Evolutionary conservation across 2,113 vertebrate species (phyloP).

Genomic region (Rhombomys opimus): DNA sequence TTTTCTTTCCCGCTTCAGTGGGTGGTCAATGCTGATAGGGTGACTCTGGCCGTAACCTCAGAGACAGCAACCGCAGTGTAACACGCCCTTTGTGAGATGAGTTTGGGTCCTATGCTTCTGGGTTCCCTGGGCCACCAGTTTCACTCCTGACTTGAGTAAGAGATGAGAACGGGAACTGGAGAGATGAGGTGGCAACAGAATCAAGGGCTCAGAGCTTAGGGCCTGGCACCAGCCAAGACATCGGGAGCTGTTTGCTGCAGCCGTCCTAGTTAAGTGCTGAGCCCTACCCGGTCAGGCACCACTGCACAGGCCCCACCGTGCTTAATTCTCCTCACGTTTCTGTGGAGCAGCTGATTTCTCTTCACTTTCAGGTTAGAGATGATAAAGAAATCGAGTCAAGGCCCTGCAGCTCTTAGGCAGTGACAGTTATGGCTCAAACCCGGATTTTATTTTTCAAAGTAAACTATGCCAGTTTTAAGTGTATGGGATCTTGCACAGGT

Average conservation of each 20-base stretch:
- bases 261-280: fast-evolving
- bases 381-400: not conserved
- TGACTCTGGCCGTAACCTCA: slow-evolving; percentile 6
- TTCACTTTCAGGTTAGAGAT: not conserved
- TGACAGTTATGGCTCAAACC: not conserved
- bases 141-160: not conserved
- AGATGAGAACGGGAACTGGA: not conserved
- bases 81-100: not conserved
- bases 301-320: no score
- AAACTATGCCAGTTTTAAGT: not conserved
- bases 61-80: not conserved
- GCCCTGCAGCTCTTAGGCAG: not conserved
- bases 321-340: slow-evolving; percentile 7
- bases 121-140: not conserved
- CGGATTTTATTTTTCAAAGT: not conserved
- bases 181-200: not conserved
- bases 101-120: not conserved
- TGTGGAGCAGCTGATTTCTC: not conserved
- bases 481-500: not conserved
- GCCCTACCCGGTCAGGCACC: not conserved
- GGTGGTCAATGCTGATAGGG: slow-evolving; percentile 13
- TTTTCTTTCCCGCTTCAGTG: slow-evolving; percentile 46
- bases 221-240: not conserved
- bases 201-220: not conserved
- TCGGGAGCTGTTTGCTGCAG: not conserved